phyloP scores from a whole-genome alignment of 2,797 vertebrate species.

The Liparis tanakae region DNA sequence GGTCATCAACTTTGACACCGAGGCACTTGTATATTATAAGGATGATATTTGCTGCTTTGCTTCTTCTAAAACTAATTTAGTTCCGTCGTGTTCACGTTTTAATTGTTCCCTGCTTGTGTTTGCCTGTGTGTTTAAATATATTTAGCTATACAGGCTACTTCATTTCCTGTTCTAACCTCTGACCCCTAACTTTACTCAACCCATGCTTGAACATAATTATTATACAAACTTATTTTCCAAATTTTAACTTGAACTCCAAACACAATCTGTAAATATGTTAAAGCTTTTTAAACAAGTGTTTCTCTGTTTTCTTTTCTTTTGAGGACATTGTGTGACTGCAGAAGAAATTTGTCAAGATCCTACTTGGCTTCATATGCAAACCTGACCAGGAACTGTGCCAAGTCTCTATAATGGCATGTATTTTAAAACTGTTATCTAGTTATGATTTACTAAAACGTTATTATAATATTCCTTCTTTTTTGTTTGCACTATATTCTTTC shows the following conservation, averaged over 20 bases:
- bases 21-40: not conserved
- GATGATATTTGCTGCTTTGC: no score
- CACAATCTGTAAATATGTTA: not conserved
- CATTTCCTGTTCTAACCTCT: not conserved
- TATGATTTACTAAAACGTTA: not conserved
- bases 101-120: not conserved
- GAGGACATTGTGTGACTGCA: not conserved
- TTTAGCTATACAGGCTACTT: not conserved
- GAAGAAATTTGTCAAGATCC: constrained; percentile 4
- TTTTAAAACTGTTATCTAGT: not conserved
- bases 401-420: not conserved
- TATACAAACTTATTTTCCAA: not conserved
- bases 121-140: not conserved
- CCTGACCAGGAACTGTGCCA: not conserved
- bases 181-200: constrained; percentile 1
- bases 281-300: not conserved
- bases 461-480: not conserved
- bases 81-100: not conserved
- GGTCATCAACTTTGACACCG: not conserved
- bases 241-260: not conserved
- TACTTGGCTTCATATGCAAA: not conserved
- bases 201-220: not conserved
- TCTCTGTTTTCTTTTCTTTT: not conserved
- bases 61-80: not conserved
- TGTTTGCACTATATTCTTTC: not conserved